These are phyloP conservation scores for Morus bassanus DNA, from an alignment of 2,797 vertebrate genomes.

Conservation along the genomic window DNA sequence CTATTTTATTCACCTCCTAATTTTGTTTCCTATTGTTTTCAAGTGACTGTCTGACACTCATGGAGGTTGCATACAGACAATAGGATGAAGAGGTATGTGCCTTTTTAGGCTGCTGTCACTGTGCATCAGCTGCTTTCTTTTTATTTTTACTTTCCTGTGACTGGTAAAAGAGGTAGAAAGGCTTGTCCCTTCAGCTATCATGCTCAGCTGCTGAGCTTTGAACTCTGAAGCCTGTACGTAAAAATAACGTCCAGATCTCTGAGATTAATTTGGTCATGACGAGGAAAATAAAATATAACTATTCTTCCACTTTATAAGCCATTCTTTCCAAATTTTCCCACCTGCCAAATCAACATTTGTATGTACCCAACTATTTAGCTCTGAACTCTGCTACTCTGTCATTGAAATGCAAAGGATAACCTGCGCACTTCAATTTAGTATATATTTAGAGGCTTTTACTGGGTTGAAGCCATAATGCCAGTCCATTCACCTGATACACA, in stretches of 20 bases:
- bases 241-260: not conserved
- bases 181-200: not conserved
- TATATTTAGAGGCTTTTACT: not conserved
- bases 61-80: not conserved
- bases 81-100: not conserved
- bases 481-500: not conserved
- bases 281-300: not conserved
- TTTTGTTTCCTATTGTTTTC: slow-evolving; percentile 13
- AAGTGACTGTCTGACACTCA: not conserved
- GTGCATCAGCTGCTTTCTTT: not conserved
- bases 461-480: not conserved
- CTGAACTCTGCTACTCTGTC: not conserved
- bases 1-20: not conserved
- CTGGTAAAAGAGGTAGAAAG: not conserved
- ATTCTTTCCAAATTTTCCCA: not conserved
- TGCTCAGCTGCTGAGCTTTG: not conserved
- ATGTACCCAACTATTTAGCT: not conserved
- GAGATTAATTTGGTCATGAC: not conserved
- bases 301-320: not conserved
- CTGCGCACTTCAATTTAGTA: not conserved
- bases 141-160: not conserved
- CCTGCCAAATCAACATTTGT: not conserved
- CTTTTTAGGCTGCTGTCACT: not conserved
- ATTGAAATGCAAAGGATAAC: not conserved
- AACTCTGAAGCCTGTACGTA: not conserved